These are phyloP conservation scores for Andinoacara biseriatus DNA, from an alignment of 2,113 vertebrate genomes.

Conservation along the genomic window DNA sequence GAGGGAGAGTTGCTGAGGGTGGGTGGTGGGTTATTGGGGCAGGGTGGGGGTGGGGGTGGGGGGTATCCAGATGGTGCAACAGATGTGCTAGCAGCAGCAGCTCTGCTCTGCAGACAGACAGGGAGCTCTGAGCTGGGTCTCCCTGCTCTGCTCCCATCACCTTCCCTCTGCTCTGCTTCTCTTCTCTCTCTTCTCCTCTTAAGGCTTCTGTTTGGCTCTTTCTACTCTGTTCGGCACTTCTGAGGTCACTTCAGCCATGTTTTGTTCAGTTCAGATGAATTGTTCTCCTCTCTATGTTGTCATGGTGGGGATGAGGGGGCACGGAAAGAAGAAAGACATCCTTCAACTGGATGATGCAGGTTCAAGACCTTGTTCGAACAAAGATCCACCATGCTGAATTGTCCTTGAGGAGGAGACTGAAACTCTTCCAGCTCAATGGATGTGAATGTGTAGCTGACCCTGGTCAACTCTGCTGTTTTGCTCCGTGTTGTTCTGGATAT, in stretches of 20 bases:
- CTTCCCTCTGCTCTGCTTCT: constrained; percentile 57
- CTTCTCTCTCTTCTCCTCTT: constrained; percentile 38
- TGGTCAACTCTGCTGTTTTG: constrained; percentile 25
- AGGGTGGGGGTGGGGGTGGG: constrained; percentile 34
- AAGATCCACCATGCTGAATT: constrained; percentile 21
- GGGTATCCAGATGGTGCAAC: constrained; percentile 97
- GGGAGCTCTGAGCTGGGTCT: constrained; percentile 81
- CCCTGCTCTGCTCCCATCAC: constrained; percentile 73
- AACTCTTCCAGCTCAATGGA: constrained; percentile 10
- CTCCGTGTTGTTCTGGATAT: constrained; percentile 49
- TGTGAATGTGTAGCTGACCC: constrained; percentile 15
- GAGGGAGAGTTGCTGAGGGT: constrained; percentile 25
- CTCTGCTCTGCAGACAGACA: constrained; percentile 80
- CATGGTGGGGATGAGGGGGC: constrained; percentile 4
- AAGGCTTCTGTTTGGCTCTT: constrained; percentile 27
- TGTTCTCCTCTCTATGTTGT: background rate
- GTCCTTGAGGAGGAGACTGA: constrained; percentile 45
- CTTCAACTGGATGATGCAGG: constrained; percentile 30
- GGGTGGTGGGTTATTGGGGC: constrained; percentile 19
- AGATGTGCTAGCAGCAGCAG: constrained; percentile 97
- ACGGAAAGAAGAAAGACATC: constrained; percentile 11
- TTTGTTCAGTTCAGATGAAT: constrained; percentile 29
- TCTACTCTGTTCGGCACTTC: constrained; percentile 27
- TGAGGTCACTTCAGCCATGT: constrained; percentile 52
- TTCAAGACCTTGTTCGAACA: constrained; percentile 24